Evolutionary conservation across 1,140 invertebrate species (phyloP).

Genomic region (Lysiphlebus fabarum): DNA sequence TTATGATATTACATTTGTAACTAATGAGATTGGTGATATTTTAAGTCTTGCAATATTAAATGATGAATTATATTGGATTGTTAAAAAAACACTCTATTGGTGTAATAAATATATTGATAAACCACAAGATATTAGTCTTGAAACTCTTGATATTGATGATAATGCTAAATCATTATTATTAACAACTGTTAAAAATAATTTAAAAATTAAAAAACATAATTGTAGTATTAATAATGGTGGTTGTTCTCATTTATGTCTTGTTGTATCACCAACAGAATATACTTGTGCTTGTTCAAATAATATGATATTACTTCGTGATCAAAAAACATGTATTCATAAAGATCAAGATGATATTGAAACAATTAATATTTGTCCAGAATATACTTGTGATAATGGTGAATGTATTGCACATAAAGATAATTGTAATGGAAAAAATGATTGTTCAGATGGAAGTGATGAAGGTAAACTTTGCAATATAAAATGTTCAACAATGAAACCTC

Average conservation of each 20-base stretch:
- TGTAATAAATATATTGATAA: conserved; percentile 58
- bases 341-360: conserved; percentile 61
- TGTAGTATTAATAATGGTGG: conserved; percentile 65
- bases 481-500: conserved; percentile 57
- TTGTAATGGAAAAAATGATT: conserved; percentile 75
- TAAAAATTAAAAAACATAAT: conserved; percentile 53
- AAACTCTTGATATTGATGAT: no score
- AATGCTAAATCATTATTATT: conserved; percentile 31
- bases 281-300: conserved; percentile 64
- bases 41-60: conserved; percentile 48
- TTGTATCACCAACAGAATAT: conserved; percentile 37
- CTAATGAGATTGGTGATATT: no score
- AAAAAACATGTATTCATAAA: conserved; percentile 55
- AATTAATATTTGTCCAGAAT: conserved; percentile 55
- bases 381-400: conserved; percentile 54
- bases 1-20: no score
- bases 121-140: no score
- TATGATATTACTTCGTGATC: conserved; percentile 52
- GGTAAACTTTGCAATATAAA: conserved; percentile 67
- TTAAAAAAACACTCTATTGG: conserved; percentile 56
- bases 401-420: conserved; percentile 53
- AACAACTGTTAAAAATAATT: conserved; percentile 29
- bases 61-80: conserved; percentile 57
- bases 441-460: conserved; percentile 71
- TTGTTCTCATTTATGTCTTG: conserved; percentile 72